Evolutionary conservation across 1,140 invertebrate species (phyloP).

Genomic region (Caenorhabditis inopinata): DNA sequence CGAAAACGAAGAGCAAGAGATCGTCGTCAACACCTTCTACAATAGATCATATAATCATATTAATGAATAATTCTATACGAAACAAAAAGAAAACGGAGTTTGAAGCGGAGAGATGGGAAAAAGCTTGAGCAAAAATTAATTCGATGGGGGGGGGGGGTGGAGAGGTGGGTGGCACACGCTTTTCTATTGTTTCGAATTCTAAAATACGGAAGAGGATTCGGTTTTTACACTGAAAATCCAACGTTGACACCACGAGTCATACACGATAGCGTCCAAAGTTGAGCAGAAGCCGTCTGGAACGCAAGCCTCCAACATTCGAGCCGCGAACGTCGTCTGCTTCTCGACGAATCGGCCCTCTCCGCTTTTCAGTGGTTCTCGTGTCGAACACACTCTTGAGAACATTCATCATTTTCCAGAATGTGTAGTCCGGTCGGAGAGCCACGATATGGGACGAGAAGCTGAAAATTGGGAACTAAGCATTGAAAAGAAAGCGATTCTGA

Average conservation of each 20-base stretch:
- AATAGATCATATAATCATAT: neutral
- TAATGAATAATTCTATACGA: neutral
- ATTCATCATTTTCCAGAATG: slow-evolving; percentile 39
- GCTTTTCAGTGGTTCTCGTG: slow-evolving; percentile 4
- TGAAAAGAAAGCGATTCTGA: neutral
- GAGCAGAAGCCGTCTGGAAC: slow-evolving; percentile 22
- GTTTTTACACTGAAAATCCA: too few relatives aligned
- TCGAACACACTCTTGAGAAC: slow-evolving; percentile 33
- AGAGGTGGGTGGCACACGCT: too few relatives aligned
- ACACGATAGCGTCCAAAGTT: slow-evolving; percentile 34
- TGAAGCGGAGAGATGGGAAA: neutral
- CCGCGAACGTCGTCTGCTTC: neutral
- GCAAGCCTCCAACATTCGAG: neutral
- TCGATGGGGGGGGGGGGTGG: too few relatives aligned
- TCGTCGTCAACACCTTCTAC: neutral
- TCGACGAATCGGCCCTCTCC: neutral
- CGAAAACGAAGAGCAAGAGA: neutral
- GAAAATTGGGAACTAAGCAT: neutral
- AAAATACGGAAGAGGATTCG: too few relatives aligned
- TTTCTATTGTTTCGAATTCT: too few relatives aligned
- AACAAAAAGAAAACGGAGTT: neutral
- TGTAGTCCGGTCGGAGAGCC: slow-evolving; percentile 33
- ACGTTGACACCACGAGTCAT: neutral
- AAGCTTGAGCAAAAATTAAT: neutral
- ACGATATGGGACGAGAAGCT: slow-evolving; percentile 15